These are phyloP conservation scores for Tolypeutes matacus DNA, from an alignment of 2,797 vertebrate species.

Conservation along the genomic window DNA sequence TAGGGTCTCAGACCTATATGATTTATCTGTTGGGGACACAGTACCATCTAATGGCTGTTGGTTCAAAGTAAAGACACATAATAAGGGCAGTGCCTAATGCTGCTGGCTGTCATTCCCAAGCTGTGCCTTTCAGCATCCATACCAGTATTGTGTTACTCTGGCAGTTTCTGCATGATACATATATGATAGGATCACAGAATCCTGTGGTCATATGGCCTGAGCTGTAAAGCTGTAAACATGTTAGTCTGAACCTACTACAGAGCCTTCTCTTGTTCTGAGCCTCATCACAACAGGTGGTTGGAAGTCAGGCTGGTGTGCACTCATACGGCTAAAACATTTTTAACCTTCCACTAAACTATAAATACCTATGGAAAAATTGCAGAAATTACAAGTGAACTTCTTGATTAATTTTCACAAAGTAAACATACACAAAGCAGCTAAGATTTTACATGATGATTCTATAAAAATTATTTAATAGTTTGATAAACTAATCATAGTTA, in stretches of 20 bases:
- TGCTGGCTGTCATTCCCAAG: not conserved
- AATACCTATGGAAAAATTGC: not conserved
- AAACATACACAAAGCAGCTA: not conserved
- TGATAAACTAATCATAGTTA: constrained; percentile 31
- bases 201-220: not conserved
- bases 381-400: not conserved
- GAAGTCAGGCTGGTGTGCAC: not conserved
- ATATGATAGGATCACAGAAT: not conserved
- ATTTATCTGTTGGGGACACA: not conserved
- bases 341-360: not conserved
- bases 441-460: constrained; percentile 26
- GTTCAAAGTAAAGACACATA: constrained; percentile 34
- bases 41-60: not conserved
- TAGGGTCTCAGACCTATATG: not conserved
- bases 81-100: not conserved
- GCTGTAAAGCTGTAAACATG: not conserved
- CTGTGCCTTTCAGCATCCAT: not conserved
- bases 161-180: not conserved
- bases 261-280: not conserved
- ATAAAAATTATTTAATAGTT: constrained; percentile 55
- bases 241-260: not conserved
- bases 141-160: not conserved
- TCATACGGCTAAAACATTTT: not conserved
- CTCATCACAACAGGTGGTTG: not conserved
- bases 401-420: constrained; percentile 6